Evolutionary conservation across 2,888 invertebrate genomes (phyloP).

Genomic region (Sesamia inferens): DNA sequence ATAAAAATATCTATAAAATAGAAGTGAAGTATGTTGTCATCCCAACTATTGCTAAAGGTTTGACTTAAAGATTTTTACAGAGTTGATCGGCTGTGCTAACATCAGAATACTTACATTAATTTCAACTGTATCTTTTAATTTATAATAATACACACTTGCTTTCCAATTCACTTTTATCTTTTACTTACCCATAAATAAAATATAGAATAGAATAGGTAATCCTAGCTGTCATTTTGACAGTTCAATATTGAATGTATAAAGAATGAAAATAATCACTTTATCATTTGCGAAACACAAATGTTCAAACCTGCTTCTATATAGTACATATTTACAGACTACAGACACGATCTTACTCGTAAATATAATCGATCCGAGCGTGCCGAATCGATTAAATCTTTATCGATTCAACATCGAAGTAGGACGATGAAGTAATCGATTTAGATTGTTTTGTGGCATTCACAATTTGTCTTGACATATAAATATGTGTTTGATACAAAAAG

Average conservation of each 20-base stretch:
- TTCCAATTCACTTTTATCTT: too few relatives aligned
- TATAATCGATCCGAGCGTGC: conserved; percentile 68
- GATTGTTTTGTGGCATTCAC: conserved; percentile 61
- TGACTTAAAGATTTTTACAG: too few relatives aligned
- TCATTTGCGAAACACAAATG: conserved; percentile 1
- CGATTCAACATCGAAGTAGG: conserved; percentile 77
- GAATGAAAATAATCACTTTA: background rate
- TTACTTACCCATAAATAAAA: too few relatives aligned
- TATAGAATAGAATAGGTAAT: too few relatives aligned
- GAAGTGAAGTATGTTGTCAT: too few relatives aligned
- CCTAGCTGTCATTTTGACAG: background rate
- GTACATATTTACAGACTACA: conserved; percentile 13
- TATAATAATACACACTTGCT: too few relatives aligned
- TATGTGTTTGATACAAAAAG: conserved; percentile 54
- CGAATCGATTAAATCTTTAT: conserved; percentile 78
- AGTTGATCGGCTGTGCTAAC: too few relatives aligned
- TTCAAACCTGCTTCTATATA: background rate
- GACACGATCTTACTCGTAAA: conserved; percentile 54
- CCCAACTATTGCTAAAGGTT: too few relatives aligned
- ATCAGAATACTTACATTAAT: too few relatives aligned
- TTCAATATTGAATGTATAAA: too few relatives aligned
- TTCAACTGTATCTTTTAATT: too few relatives aligned
- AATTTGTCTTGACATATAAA: conserved; percentile 58
- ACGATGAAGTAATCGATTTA: conserved; percentile 81
- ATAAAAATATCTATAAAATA: too few relatives aligned